phyloP scores from a whole-genome alignment of 2,888 invertebrate genomes.

The Eupithecia subfuscata region DNA sequence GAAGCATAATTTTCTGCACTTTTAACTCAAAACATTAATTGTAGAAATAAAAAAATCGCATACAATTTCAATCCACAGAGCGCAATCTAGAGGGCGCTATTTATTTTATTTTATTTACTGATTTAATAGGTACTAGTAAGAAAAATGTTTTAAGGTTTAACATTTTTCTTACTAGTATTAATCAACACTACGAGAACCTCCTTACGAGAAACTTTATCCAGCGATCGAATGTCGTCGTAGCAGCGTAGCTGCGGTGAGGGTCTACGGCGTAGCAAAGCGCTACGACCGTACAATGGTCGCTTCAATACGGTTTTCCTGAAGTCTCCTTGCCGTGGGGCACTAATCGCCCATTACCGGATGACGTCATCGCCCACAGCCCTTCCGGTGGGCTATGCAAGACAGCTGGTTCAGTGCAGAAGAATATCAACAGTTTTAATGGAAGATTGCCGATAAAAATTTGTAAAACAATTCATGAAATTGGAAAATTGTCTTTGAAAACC shows the following conservation, averaged over 20 bases:
- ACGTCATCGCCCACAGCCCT: constrained; percentile 39
- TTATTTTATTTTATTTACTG: too few relatives aligned
- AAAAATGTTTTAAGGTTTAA: too few relatives aligned
- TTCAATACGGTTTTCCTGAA: constrained; percentile 40
- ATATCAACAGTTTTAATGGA: background rate
- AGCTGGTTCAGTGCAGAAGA: constrained; percentile 21
- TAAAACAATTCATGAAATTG: background rate
- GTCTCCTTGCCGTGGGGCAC: constrained; percentile 32
- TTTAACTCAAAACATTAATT: background rate
- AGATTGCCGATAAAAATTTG: background rate
- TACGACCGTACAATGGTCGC: constrained; percentile 32
- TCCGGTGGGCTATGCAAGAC: background rate
- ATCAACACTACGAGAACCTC: too few relatives aligned
- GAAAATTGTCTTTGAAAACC: background rate
- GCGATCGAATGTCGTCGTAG: constrained; percentile 17
- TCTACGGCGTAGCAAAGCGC: constrained; percentile 28
- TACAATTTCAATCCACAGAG: background rate
- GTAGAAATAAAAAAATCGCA: background rate
- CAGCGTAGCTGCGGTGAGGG: constrained; percentile 14
- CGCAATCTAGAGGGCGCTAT: too few relatives aligned
- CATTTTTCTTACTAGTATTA: too few relatives aligned
- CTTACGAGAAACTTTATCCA: background rate
- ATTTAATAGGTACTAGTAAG: too few relatives aligned
- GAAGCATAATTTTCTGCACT: background rate
- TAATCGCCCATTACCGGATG: constrained; percentile 47